Conservation (phyloP, 2,113 vertebrate genomes). For the Amblyornis subalaris region DNA sequence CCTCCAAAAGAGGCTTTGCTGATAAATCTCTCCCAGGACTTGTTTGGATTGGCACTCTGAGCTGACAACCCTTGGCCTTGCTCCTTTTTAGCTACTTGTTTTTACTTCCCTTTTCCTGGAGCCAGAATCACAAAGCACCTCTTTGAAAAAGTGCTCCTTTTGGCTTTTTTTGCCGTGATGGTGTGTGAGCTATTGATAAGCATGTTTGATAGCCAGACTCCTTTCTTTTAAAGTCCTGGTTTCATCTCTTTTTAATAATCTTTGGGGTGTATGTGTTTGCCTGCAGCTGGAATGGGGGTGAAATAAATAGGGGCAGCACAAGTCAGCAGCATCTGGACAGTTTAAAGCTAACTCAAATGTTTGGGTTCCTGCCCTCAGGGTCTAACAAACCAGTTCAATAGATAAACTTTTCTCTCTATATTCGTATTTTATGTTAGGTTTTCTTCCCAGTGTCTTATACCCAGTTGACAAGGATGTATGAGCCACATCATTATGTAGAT, state of each 20-base stretch:
- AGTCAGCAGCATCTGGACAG: neutral
- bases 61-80: neutral
- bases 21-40: neutral
- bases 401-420: neutral
- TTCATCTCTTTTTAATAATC: neutral
- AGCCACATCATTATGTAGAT: neutral
- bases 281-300: neutral
- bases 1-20: neutral
- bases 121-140: neutral
- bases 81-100: neutral
- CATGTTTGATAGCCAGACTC: neutral
- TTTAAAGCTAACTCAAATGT: neutral
- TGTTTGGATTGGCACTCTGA: neutral
- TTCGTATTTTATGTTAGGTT: neutral
- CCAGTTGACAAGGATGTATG: neutral
- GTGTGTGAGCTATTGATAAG: neutral
- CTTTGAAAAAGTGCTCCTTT: neutral
- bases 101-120: neutral
- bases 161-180: neutral
- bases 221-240: neutral
- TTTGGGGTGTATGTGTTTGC: neutral
- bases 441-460: neutral
- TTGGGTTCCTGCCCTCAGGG: neutral
- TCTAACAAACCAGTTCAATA: neutral
- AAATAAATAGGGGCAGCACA: neutral